Evolutionary conservation across 2,888 invertebrate genomes (phyloP).

Genomic region (Protophormia terraenovae): DNA sequence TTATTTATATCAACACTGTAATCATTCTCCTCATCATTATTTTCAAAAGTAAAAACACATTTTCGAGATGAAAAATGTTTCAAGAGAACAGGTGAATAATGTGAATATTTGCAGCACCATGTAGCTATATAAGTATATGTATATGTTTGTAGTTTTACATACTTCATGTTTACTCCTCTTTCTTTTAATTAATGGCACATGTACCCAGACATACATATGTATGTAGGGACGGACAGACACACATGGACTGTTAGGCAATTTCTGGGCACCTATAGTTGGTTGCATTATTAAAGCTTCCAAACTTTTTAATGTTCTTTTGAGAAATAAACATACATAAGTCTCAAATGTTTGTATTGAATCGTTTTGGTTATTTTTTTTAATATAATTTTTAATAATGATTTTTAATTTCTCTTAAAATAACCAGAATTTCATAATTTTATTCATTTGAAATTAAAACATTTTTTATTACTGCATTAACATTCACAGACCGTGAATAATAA

Average conservation of each 20-base stretch:
- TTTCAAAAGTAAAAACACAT: constrained; percentile 8
- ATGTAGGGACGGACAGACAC: background rate
- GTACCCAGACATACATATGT: background rate
- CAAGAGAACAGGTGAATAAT: constrained; percentile 61
- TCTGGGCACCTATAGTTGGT: background rate
- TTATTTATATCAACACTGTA: background rate
- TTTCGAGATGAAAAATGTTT: constrained; percentile 51
- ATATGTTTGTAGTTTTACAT: constrained; percentile 3
- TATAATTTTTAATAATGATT: background rate
- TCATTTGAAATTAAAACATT: background rate
- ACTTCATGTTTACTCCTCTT: constrained; percentile 24
- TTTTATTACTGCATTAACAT: background rate
- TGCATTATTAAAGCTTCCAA: background rate
- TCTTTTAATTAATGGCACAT: constrained; percentile 65
- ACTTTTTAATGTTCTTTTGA: constrained; percentile 2
- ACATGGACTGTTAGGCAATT: background rate
- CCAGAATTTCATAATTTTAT: background rate
- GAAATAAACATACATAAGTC: background rate
- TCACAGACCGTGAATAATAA: background rate
- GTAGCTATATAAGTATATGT: too few relatives aligned
- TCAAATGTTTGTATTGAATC: background rate
- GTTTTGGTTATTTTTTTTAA: background rate
- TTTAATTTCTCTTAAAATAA: background rate
- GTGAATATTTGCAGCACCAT: too few relatives aligned
- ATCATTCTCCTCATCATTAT: background rate